These are phyloP conservation scores for Thalassophryne amazonica DNA, from an alignment of 2,797 vertebrate genomes.

Conservation along the genomic window DNA sequence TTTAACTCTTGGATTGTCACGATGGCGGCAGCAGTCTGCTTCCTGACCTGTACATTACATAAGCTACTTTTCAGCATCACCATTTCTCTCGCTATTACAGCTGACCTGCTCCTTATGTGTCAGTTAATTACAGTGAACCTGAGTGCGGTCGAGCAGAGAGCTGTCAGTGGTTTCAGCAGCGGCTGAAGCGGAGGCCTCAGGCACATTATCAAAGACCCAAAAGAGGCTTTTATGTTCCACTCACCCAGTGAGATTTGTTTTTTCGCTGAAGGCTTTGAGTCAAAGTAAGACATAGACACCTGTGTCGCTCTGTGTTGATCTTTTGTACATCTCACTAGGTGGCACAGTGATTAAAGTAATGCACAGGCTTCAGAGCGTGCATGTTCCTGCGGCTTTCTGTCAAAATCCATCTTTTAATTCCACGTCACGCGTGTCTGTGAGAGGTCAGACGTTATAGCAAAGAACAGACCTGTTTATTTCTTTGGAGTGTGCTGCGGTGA, in stretches of 20 bases:
- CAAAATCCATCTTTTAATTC: constrained; percentile 10
- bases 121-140: constrained; percentile 16
- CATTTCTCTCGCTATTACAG: constrained; percentile 10
- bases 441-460: constrained; percentile 1
- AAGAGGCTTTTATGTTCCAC: constrained; percentile 51
- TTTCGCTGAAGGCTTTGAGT: constrained; percentile 43
- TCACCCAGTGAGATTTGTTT: constrained; percentile 33
- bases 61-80: neutral
- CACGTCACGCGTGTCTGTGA: neutral
- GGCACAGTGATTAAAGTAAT: constrained; percentile 66
- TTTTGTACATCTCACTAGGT: constrained; percentile 56
- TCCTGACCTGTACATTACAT: constrained; percentile 2
- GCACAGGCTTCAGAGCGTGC: constrained; percentile 1
- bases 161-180: constrained; percentile 33
- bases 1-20: constrained; percentile 4
- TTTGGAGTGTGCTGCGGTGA: too few relatives aligned
- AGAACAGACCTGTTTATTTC: too few relatives aligned
- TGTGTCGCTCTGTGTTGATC: constrained; percentile 19
- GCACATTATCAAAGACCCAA: constrained; percentile 59
- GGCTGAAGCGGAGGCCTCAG: constrained; percentile 37
- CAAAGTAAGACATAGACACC: constrained; percentile 24
- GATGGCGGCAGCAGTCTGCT: neutral
- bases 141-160: constrained; percentile 1
- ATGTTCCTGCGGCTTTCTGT: constrained; percentile 3
- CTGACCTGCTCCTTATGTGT: constrained; percentile 9